Base-by-base conservation (phyloP, 2,797 vertebrate genomes). In the Bovichtus variegatus region DNA sequence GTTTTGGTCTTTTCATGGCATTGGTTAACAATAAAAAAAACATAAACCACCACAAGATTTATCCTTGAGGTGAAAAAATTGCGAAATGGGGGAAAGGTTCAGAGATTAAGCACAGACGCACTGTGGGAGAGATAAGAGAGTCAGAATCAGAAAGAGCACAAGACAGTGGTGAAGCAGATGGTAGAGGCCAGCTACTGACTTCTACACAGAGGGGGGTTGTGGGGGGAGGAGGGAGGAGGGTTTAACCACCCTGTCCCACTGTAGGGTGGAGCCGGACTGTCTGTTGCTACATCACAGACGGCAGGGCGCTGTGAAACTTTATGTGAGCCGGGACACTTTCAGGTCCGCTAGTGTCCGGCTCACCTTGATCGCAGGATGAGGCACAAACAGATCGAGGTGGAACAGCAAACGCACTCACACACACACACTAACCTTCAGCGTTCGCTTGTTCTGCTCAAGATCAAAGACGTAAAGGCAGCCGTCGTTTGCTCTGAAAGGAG, bases 391-490 rank as follows among this genome's bases (percentile, higher is more conserved):
- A 21, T n/a, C 9, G 51, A 65, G 29, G 46, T 55, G 46, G 61
- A 60, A 61, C 25, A 21, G 12, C 9, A 47, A 43, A 70, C 1
- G 18, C 5, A 62, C 19, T 15, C n/a, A 46, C 12, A 27, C n/a
- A n/a, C n/a, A n/a, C 11, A 31, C 50, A 84, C 91, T 71, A 83
- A 98, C 97, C 97, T 98, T 97, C 51, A 98, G 83, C 0, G 95
- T 97, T 62, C 97, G 92, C 46, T 94, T 95, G 63, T 97, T 97
- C 90, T 96, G 96, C 86, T 97, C 95, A 5, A 96, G 95, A 89
- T 98, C 97, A 87, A 96, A 99, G 38, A 99, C 95, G 50, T 98
- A 98, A 1, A 99, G 87, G 80, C 97, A 98, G 90, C 97, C 97
- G 31, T 99, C 97, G n/a, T 97, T 99, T 61, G 97, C 97, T 83